phyloP scores from a whole-genome alignment of 1,140 invertebrate species.

The Theocolax elegans region DNA sequence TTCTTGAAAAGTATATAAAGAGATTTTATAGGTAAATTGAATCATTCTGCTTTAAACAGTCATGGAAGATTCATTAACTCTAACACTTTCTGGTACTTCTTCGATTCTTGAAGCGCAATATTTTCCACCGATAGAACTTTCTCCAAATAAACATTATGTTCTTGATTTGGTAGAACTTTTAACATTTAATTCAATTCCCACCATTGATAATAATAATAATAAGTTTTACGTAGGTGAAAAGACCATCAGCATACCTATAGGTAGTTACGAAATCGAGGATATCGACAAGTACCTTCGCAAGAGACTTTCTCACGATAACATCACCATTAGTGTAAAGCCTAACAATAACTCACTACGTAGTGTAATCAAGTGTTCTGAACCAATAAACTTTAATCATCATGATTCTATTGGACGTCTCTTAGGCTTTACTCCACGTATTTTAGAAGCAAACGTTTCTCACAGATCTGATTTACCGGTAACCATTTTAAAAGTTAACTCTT shows the following conservation, averaged over 20 bases:
- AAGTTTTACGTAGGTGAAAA: background rate
- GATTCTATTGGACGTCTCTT: too few species aligned
- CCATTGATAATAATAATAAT: background rate
- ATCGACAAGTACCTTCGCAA: background rate
- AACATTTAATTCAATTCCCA: slow-evolving; percentile 14
- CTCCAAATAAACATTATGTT: slow-evolving; percentile 25
- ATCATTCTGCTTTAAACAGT: too few species aligned
- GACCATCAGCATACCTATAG: slow-evolving; percentile 2
- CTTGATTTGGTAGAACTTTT: slow-evolving; percentile 42
- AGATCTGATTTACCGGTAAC: too few species aligned
- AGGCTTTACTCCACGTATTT: too few species aligned
- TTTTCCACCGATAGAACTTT: slow-evolving; percentile 45
- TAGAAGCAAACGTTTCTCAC: too few species aligned
- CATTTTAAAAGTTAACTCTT: too few species aligned
- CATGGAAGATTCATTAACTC: slow-evolving; percentile 34
- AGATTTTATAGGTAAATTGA: too few species aligned
- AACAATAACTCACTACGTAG: too few species aligned
- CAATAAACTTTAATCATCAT: too few species aligned
- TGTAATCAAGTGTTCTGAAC: too few species aligned
- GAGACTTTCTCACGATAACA: too few species aligned
- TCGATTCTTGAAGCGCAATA: slow-evolving; percentile 38
- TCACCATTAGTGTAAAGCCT: too few species aligned
- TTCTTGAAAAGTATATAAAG: slow-evolving; percentile 38
- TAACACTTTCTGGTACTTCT: slow-evolving; percentile 22
- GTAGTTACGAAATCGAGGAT: slow-evolving; percentile 39